Evolutionary conservation across 2,113 vertebrate species (phyloP), one percentile per base, ranked within the genome.

Genomic region (Naja naja): DNA sequence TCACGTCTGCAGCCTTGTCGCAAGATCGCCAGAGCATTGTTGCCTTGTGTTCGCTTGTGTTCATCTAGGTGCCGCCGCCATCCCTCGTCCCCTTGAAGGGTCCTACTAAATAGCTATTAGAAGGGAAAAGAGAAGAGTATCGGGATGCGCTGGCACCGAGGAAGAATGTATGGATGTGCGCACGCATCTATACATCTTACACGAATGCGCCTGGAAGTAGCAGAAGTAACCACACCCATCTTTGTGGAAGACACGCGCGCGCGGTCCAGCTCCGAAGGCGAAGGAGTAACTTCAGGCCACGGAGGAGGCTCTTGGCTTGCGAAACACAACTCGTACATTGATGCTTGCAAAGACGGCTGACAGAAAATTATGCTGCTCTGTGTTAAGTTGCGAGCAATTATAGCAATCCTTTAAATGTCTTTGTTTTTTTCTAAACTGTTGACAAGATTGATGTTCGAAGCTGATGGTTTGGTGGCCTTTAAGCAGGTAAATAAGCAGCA

Each of bases 151-250:
- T 39, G 39, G 39, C 18, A 18, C 6, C n/a, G 69, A 20, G 69
- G 22, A 74, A 81, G 34, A 39, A 74, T 81, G 69, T 39, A 8
- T 81, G 8, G 6, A 39, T 20, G n/a, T 39, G 69, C 69, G 16
- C 69, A 39, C n/a, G n/a, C 69, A 39, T 81, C 69, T 39, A 3
- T 81, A 10, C 3, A 81, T 81, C 87, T 55, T 53, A 39, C 45
- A 53, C 25, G 60, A 85, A 88, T 69, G 9, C 39, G 86, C 43
- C 12, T 89, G 18, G 16, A 85, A 81, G 52, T 27, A 39, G 34
- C 23, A 27, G 60, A 47, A 92, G 87, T 85, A 88, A 56, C 91
- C 91, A 56, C 91, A 56, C 91, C 91, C 91, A 56, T 55, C 60
- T 89, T 92, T 85, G 91, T 89, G 87, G 27, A 92, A n/a, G 87